Evolutionary conservation across 2,888 invertebrate species (phyloP).

Genomic region (Nematopogon swammerdamellus): DNA sequence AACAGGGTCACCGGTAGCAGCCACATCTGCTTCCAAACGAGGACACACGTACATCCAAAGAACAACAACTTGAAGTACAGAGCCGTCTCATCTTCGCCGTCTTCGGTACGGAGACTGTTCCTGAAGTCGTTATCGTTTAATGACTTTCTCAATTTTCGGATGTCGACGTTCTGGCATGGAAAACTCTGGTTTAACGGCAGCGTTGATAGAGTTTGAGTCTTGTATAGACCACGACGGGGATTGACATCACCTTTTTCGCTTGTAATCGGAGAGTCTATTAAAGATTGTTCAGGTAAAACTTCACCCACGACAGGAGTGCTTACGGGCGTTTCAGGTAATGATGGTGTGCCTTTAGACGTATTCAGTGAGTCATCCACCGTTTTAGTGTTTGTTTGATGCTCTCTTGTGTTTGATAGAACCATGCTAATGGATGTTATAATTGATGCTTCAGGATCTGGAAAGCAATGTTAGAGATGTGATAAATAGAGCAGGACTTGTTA

Average conservation of each 20-base stretch:
- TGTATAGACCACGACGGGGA: conserved; percentile 19
- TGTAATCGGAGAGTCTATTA: conserved; percentile 33
- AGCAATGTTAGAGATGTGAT: background rate
- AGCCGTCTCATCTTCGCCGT: conserved; percentile 59
- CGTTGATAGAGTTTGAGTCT: conserved; percentile 44
- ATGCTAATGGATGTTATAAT: conserved; percentile 28
- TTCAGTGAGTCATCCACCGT: conserved; percentile 7
- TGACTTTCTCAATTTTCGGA: conserved; percentile 33
- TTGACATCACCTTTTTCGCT: conserved; percentile 26
- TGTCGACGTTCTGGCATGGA: conserved; percentile 29
- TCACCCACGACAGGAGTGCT: background rate
- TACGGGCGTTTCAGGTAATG: conserved; percentile 17
- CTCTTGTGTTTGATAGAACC: conserved; percentile 23
- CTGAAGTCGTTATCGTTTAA: conserved; percentile 44
- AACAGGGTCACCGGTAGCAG: conserved; percentile 72
- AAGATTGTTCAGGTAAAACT: conserved; percentile 26
- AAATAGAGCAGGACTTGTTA: too few relatives aligned
- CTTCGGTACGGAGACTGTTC: conserved; percentile 36
- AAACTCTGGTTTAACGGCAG: conserved; percentile 24
- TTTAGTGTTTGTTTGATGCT: conserved; percentile 3
- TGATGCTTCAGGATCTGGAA: conserved; percentile 42
- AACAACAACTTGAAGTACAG: conserved; percentile 74
- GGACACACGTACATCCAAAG: conserved; percentile 79
- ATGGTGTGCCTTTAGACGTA: too few relatives aligned
- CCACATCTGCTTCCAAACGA: conserved; percentile 86